These are phyloP conservation scores for Plutella xylostella DNA, from an alignment of 2,888 invertebrate genomes.

Conservation along the genomic window DNA sequence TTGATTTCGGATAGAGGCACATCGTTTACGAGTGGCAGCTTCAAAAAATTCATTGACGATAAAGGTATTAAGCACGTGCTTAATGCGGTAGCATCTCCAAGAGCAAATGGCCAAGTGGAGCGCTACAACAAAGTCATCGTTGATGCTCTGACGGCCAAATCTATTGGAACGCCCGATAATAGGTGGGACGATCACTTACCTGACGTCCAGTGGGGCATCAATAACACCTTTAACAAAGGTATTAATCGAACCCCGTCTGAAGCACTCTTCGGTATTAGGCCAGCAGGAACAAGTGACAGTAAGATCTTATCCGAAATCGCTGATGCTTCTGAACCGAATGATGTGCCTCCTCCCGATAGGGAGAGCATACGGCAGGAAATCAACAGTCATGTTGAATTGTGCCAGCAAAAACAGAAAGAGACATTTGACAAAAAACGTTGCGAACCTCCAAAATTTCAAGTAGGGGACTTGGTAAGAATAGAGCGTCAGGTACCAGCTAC, in stretches of 20 bases:
- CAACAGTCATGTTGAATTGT: not conserved
- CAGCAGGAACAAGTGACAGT: not conserved
- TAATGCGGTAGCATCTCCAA: constrained; percentile 8
- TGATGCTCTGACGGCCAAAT: constrained; percentile 4
- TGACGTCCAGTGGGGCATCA: constrained; percentile 9
- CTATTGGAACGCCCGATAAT: constrained; percentile 3
- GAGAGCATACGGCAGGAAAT: constrained; percentile 3
- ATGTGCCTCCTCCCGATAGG: not conserved
- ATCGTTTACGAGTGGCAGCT: constrained; percentile 10
- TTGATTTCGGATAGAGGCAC: constrained; percentile 14
- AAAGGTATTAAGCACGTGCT: constrained; percentile 9
- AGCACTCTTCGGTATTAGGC: constrained; percentile 25
- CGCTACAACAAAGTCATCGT: constrained; percentile 8
- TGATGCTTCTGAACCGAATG: not conserved
- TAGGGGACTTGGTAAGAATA: constrained; percentile 12
- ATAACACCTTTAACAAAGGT: constrained; percentile 10
- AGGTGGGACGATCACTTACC: constrained; percentile 9
- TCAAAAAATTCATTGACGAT: constrained; percentile 5
- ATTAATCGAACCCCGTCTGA: not conserved
- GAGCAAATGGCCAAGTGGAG: constrained; percentile 14
- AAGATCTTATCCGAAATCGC: not conserved
- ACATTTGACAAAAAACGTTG: constrained; percentile 6
- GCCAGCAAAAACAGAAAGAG: constrained; percentile 7
- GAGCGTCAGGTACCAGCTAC: constrained; percentile 7
- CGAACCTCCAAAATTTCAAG: constrained; percentile 5